Base-by-base conservation (phyloP, 1,140 invertebrate genomes). In the Antheraea mylitta region DNA sequence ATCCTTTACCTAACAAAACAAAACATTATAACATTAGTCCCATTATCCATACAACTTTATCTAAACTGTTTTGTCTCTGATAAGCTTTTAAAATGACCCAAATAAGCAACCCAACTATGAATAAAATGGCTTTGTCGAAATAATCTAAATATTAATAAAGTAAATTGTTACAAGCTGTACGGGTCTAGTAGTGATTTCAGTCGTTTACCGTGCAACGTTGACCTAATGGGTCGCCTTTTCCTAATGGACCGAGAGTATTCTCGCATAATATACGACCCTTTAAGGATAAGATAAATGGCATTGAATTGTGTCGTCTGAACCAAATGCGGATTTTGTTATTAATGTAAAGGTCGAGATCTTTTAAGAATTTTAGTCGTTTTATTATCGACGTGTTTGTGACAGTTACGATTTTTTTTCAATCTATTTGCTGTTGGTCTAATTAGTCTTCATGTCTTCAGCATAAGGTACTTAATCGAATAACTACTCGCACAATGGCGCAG, bases 221-320 rank as follows among this genome's bases (percentile, higher is more conserved):
- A 48, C 42, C 53, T 53, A 66, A 66, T 70, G 66, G 69, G 66
- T 53, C 18, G 64, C 58, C 53, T 53, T 60, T 65, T 70, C 64
- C 48, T 70, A 70, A 70, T 70, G 69, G 58, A 69, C 22, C 66
- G 45, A 59, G 42, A 18, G 53, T 18, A 18, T n/a, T 30, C 18
- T 58, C 36, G 37, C 64, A 53, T 65, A 48, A 66, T 66, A 45
- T 37, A 22, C 48, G 19, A 45, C 36, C 48, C 18, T 66, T 66
- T 66, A 48, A 58, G 48, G 48, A 66, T 38, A 66, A 70, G 58
- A 68, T 18, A 63, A 38, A 67, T 67, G 59, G 42, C 67, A 78
- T 72, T 73, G 30, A 58, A 22, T 13, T 42, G 62, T n/a, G n/a
- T 37, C 62, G 18, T 64, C 11, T 64, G 62, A n/a, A 36, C 4